phyloP scores from a whole-genome alignment of 2,888 invertebrate genomes.

The Salticus scenicus region DNA sequence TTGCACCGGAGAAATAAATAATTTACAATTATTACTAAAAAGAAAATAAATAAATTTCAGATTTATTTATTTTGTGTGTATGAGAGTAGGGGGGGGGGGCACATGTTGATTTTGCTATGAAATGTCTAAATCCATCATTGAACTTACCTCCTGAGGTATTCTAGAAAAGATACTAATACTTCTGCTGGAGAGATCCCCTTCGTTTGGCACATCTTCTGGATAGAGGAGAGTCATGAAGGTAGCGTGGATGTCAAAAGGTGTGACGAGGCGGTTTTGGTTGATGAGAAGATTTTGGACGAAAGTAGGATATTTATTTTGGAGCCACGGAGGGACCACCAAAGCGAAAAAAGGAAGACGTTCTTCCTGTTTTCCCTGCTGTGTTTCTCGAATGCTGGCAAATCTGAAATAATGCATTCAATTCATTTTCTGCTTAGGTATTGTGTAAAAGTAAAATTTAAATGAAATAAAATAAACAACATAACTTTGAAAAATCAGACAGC shows the following conservation, averaged over 20 bases:
- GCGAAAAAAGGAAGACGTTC: constrained; percentile 92
- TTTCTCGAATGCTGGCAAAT: constrained; percentile 87
- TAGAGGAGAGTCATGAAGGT: constrained; percentile 84
- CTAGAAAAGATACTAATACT: constrained; percentile 74
- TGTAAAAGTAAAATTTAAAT: too few relatives aligned
- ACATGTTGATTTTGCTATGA: too few relatives aligned
- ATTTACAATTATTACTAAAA: too few relatives aligned
- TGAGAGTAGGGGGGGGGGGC: too few relatives aligned
- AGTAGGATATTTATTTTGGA: constrained; percentile 80
- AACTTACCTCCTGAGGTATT: constrained; percentile 62
- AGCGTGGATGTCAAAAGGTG: constrained; percentile 92
- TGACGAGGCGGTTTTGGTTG: constrained; percentile 84
- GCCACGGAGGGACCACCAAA: constrained; percentile 84
- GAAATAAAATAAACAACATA: too few relatives aligned
- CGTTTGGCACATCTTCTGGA: constrained; percentile 71
- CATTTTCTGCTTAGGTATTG: too few relatives aligned
- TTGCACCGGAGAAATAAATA: too few relatives aligned
- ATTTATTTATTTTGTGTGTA: too few relatives aligned
- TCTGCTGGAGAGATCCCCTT: constrained; percentile 71
- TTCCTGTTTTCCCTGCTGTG: constrained; percentile 92
- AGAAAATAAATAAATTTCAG: too few relatives aligned
- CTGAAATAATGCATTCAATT: too few relatives aligned
- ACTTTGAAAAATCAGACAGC: too few relatives aligned
- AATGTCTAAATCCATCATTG: too few relatives aligned
- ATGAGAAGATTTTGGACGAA: constrained; percentile 79